Evolutionary conservation across 2,113 vertebrate genomes (phyloP).

Genomic region (Salvelinus alpinus): DNA sequence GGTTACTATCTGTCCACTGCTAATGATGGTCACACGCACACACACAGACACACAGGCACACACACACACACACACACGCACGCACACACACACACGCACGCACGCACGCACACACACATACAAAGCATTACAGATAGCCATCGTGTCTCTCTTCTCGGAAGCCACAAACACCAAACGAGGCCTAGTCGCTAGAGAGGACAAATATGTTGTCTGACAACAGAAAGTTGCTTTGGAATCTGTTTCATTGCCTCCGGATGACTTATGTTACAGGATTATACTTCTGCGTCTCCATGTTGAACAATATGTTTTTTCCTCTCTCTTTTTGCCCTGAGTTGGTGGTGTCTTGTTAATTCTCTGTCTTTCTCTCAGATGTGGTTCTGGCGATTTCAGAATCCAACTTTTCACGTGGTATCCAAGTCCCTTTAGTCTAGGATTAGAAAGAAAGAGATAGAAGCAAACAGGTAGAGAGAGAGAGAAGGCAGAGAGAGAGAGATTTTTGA

Average conservation of each 20-base stretch:
- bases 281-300: conserved; percentile 40
- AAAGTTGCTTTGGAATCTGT: conserved; percentile 28
- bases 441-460: conserved; percentile 27
- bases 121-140: conserved; percentile 5
- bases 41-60: background rate
- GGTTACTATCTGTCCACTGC: conserved; percentile 25
- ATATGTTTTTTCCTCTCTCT: conserved; percentile 34
- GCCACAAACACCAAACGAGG: too few species aligned
- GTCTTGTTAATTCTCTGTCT: conserved; percentile 40
- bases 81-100: background rate
- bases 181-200: too few species aligned
- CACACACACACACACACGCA: too few species aligned
- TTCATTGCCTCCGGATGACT: conserved; percentile 29
- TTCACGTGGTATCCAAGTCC: conserved; percentile 60
- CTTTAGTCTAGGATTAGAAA: conserved; percentile 66
- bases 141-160: conserved; percentile 10
- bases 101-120: background rate
- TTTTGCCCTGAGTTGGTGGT: conserved; percentile 20
- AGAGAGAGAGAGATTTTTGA: conserved; percentile 32
- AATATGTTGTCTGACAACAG: background rate
- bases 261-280: conserved; percentile 45
- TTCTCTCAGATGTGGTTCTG: conserved; percentile 61
- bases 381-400: conserved; percentile 68
- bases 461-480: background rate
- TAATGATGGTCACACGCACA: background rate